phyloP scores from a whole-genome alignment of 2,113 vertebrate species.

The Prietella phreatophila region DNA sequence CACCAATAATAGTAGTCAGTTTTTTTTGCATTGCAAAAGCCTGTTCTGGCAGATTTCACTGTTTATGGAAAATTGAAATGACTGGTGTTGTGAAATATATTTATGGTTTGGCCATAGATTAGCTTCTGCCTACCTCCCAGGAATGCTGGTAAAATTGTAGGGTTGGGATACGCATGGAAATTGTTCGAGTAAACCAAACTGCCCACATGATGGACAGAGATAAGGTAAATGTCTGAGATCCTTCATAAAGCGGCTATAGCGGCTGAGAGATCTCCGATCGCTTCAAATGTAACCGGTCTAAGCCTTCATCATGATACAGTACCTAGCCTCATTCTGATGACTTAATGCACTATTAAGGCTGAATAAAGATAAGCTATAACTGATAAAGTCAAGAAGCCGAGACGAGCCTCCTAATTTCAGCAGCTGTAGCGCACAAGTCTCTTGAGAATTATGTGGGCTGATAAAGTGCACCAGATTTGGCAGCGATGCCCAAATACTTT shows the following conservation, averaged over 20 bases:
- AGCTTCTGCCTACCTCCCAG: background rate
- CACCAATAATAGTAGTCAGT: background rate
- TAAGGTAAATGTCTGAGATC: background rate
- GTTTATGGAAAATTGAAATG: background rate
- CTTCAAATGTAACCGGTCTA: background rate
- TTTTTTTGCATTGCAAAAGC: background rate
- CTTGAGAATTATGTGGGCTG: background rate
- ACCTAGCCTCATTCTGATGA: background rate
- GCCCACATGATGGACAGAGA: slow-evolving; percentile 9
- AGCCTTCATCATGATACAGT: slow-evolving; percentile 16
- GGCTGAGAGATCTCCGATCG: background rate
- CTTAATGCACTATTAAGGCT: slow-evolving; percentile 31
- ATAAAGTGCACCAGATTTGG: slow-evolving; percentile 31
- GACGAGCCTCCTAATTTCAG: slow-evolving; percentile 16
- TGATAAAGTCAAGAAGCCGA: slow-evolving; percentile 28
- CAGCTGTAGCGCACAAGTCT: slow-evolving; percentile 19
- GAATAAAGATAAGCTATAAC: slow-evolving; percentile 34
- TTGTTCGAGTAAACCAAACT: slow-evolving; percentile 38
- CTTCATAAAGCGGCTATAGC: background rate
- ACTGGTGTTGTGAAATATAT: slow-evolving; percentile 16
- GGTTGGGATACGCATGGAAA: slow-evolving; percentile 30
- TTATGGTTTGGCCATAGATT: slow-evolving; percentile 16
- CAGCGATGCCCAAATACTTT: slow-evolving; percentile 29
- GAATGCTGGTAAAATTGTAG: slow-evolving; percentile 32
- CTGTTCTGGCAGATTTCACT: background rate